phyloP scores from a whole-genome alignment of 2,797 vertebrate genomes.

The Intellagama lesueurii region DNA sequence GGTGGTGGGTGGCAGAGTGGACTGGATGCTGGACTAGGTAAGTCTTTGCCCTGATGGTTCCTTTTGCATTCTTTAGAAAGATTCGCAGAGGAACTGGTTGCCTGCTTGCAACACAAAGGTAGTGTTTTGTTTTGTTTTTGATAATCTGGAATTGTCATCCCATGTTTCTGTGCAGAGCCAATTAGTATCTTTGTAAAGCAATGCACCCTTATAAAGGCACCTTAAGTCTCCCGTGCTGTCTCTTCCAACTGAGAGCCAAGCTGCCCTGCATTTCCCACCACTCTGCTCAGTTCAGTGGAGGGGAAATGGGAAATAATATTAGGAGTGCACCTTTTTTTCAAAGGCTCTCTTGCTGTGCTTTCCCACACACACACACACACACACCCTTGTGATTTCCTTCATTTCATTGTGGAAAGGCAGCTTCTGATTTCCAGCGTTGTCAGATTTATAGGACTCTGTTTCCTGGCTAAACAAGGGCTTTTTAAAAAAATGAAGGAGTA shows the following conservation, averaged over 20 bases:
- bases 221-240: not conserved
- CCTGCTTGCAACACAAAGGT: constrained; percentile 15
- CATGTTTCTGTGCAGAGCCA: not conserved
- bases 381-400: constrained; percentile 53
- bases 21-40: not conserved
- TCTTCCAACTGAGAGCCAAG: constrained; percentile 15
- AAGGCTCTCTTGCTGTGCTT: constrained; percentile 41
- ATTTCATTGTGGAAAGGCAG: constrained; percentile 36
- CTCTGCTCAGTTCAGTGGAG: not conserved
- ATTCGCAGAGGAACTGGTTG: not conserved
- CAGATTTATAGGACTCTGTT: constrained; percentile 33
- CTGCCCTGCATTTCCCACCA: constrained; percentile 5
- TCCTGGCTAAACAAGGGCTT: constrained; percentile 47
- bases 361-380: constrained; percentile 14
- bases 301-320: constrained; percentile 30
- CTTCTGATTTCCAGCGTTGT: constrained; percentile 29
- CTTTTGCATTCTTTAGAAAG: not conserved
- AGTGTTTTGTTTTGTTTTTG: not conserved
- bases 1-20: not conserved
- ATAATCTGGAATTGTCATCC: not conserved
- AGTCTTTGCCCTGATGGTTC: not conserved
- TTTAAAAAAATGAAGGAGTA: constrained; percentile 34
- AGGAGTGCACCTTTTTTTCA: constrained; percentile 61
- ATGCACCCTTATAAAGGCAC: not conserved
- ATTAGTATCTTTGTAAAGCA: not conserved